Conservation (phyloP, 2,888 invertebrate species). For the Microplitis deprimator region DNA sequence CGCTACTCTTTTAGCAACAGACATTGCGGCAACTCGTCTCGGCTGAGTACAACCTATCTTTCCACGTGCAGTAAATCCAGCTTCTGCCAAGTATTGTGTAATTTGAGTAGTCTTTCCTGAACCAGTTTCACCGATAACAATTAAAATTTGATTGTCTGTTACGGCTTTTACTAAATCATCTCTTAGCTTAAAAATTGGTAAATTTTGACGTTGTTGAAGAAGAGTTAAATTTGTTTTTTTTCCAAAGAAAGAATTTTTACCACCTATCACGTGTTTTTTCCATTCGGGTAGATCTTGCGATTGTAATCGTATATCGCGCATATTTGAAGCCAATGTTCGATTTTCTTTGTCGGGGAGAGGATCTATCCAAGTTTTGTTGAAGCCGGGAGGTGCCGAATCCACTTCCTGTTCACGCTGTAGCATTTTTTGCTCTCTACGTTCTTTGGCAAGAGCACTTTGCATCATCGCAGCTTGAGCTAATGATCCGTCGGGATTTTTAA, state of each 20-base stretch:
- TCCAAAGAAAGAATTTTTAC: conserved; percentile 97
- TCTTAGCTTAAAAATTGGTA: conserved; percentile 96
- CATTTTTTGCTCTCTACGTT: conserved; percentile 96
- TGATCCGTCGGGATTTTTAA: conserved; percentile 99
- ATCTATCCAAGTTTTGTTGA: conserved; percentile 97
- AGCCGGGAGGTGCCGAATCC: conserved; percentile 85
- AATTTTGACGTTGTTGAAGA: conserved; percentile 93
- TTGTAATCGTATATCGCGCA: conserved; percentile 87
- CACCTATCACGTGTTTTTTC: conserved; percentile 98
- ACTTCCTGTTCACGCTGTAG: conserved; percentile 93
- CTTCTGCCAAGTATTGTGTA: conserved; percentile 97
- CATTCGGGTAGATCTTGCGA: conserved; percentile 97
- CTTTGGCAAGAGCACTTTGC: conserved; percentile 98
- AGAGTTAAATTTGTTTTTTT: conserved; percentile 96
- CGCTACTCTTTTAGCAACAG: conserved; percentile 97
- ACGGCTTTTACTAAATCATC: conserved; percentile 97
- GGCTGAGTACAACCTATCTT: conserved; percentile 97
- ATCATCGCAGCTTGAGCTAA: conserved; percentile 99
- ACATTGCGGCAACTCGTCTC: conserved; percentile 96
- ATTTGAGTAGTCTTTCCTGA: conserved; percentile 99
- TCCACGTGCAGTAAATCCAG: conserved; percentile 91
- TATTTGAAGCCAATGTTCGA: conserved; percentile 81
- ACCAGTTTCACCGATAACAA: conserved; percentile 99
- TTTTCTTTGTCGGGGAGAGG: conserved; percentile 90
- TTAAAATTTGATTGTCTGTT: conserved; percentile 95